Evolutionary conservation across 2,888 invertebrate genomes (phyloP), one percentile per base, ranked within the genome.

Genomic region (Pterostichus madidus): DNA sequence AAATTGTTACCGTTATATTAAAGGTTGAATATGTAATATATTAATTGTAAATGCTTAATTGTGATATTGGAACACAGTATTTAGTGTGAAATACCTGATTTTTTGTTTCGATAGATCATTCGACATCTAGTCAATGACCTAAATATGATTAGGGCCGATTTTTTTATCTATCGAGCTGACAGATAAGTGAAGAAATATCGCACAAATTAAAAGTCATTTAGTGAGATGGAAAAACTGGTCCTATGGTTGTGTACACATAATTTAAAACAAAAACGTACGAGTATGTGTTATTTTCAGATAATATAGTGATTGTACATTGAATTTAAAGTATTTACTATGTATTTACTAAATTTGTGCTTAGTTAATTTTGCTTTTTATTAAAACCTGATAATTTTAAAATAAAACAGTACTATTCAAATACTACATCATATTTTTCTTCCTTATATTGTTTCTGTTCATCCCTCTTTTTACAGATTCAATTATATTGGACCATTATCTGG

Each of bases 91-190:
- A 13, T 75, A 52, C 44, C 46, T 73, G 71, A 73, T 35, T 35
- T 35, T 35, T n/a, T 75, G 17, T 31, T 52, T 13, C 8, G 46
- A 24, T 49, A 75, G 75, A 32, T 75, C 52, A 49, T 75, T 75
- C 24, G 44, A 13, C 73, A 73, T 73, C 73, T 73, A 73, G 44
- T 73, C 73, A 44, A 49, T 46, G 52, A 46, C 71, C 46, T 71
- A 24, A 24, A 24, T 24, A 71, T 75, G 35, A 64, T 64, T 10
- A 59, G 10, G 17, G 15, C 17, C 15, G 15, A 31, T 59, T 31
- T 24, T 59, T 8, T n/a, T 31, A n/a, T 7, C 17, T 59, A 11
- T 15, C 3, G 56, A 59, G n/a, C 24, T 59, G 31, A 31, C 24
- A 24, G 24, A 24, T n/a, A n/a, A n/a, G n/a, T n/a, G n/a, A n/a